Evolutionary conservation across 1,140 invertebrate species (phyloP), one percentile per base, ranked within the genome.

Genomic region (Aphis gossypii): DNA sequence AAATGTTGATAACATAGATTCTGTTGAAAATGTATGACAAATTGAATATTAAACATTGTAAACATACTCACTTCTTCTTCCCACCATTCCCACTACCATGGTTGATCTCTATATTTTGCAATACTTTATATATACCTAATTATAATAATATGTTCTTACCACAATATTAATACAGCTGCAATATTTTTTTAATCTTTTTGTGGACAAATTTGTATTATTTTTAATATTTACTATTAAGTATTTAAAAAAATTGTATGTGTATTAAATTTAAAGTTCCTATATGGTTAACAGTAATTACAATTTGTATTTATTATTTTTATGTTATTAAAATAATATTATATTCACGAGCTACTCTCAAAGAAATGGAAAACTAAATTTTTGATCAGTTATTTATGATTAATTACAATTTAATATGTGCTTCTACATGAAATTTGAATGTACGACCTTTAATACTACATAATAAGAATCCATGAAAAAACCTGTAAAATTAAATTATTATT

Each of bases 191-290:
- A 41, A 9, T 9, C 35, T 35, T 68, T 68, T 44, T 54, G n/a
- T 60, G 89, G 14, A 68, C 18, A 14, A 90, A 84, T 38, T 93
- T 93, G 46, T 83, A 44, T 86, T 86, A 21, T 54, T 93, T 92
- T 51, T 84, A 51, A 76, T 51, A 35, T 46, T 44, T 48, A 54
- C 56, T 68, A 88, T 82, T 56, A 51, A 51, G 21, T 90, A 86
- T 46, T 60, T 93, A 56, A 38, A 51, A 23, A n/a, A 76, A 35
- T 56, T 76, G 35, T 76, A 92, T 92, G 18, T 46, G 48, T 84
- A 60, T 60, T 86, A 84, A 94, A 91, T 38, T 46, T 88, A 93
- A 76, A 56, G 90, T 83, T 94, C 91, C 48, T 90, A 94, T 46
- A 88, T 48, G 38, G 44, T 44, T 44, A 60, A 60, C 38, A 38